These are phyloP conservation scores for Zalophus californianus DNA, from an alignment of 2,797 vertebrate genomes.

Conservation along the genomic window DNA sequence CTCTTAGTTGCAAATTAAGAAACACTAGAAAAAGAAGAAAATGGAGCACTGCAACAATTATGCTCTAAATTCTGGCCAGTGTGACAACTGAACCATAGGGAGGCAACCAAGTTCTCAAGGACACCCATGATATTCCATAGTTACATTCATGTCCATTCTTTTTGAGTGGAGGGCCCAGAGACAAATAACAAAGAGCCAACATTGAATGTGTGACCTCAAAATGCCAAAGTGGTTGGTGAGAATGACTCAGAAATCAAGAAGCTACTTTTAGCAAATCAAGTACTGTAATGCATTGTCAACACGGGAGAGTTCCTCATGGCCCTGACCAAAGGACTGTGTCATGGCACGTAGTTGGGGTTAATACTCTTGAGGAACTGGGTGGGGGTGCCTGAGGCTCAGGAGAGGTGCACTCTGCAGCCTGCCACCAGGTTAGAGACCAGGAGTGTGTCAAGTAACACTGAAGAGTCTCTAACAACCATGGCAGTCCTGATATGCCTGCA, in stretches of 20 bases:
- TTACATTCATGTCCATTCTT: background rate
- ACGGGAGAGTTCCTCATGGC: background rate
- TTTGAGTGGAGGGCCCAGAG: constrained; percentile 6
- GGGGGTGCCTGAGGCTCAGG: background rate
- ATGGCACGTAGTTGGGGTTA: background rate
- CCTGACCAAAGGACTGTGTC: constrained; percentile 53
- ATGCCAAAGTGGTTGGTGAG: constrained; percentile 51
- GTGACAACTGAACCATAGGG: background rate
- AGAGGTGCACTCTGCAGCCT: background rate
- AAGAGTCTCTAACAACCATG: background rate
- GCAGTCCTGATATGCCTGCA: background rate
- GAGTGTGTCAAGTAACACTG: background rate
- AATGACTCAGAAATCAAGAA: constrained; percentile 80
- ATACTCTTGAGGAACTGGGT: background rate
- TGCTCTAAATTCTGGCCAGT: background rate
- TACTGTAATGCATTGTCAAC: constrained; percentile 26
- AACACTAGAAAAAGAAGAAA: background rate
- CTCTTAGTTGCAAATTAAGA: constrained; percentile 45
- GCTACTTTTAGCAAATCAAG: constrained; percentile 58
- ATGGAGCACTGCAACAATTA: background rate
- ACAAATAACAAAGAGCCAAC: constrained; percentile 43
- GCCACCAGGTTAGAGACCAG: background rate
- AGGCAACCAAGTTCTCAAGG: background rate
- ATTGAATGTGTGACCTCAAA: constrained; percentile 51
- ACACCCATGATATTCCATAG: background rate